Base-by-base conservation (phyloP, 2,113 vertebrate species). In the Propithecus coquereli region DNA sequence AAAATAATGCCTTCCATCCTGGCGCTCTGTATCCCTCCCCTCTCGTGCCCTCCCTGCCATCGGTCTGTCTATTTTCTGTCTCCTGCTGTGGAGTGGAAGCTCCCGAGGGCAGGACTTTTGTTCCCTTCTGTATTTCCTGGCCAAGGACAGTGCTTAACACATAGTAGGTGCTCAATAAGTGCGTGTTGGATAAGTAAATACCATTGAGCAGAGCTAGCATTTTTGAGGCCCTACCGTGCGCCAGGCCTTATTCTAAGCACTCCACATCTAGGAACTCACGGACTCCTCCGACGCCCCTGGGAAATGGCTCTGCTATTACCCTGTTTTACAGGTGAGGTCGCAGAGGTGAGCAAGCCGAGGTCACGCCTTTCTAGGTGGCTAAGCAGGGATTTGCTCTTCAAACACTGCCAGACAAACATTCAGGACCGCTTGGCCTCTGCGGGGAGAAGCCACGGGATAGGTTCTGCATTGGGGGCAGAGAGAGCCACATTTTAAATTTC, bases 1-100 rank as follows among this genome's bases (percentile, higher is more conserved):
- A 17, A 23, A 30, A 66, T 1, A 9, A 3, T 2, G 2, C 30
- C 73, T 7, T 1, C 22, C 11, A 0, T 70, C 37, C 70, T 23
- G 20, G 16, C 22, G 6, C 14, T 2, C 4, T 54, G 50, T 37
- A 43, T 7, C 70, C 70, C 70, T 43, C 12, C 23, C 37, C 37
- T 40, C 70, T 40, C 6, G 70, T 5, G 37, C 22, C 70, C 23
- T 40, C 22, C 20, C 70, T 37, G 52, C 5, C 2, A 8, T 8
- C n/a, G 9, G 23, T 5, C 66, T 61, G 34, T 6, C 4, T 68
- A 2, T 8, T 10, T 52, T 47, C 52, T 8, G 23, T 50, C 25
- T 59, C 27, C 82, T 13, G n/a, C 18, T 1, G 65, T 9, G 82
- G 68, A 27, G 1, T 40, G 47, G 82, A 43, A 5, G 30, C 8